Percentiles rank a stretch among this genome's conserved stretches.
phyloP scores from a whole-genome alignment of 2,797 vertebrate species.

The Clarias laeviceps region DNA sequence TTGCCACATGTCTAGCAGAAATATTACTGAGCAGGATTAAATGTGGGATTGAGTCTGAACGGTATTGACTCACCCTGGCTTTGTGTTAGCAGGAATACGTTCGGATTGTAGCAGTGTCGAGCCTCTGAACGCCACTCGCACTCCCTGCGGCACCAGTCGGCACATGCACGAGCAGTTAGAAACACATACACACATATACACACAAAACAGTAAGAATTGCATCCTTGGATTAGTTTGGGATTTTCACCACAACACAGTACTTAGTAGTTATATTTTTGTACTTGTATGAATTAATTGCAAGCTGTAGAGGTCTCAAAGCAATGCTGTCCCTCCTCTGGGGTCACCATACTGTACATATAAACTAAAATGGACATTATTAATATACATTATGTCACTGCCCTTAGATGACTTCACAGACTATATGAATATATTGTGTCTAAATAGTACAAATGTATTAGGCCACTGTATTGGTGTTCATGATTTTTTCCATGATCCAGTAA shows the following conservation, averaged over 20 bases:
- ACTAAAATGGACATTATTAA: neutral
- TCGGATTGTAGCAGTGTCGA: constrained; percentile 96
- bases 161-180: constrained; percentile 40
- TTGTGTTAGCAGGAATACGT: constrained; percentile 96
- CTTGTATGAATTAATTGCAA: neutral
- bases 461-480: too few relatives aligned
- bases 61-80: constrained; percentile 51
- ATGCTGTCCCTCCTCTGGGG: neutral
- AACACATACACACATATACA: constrained; percentile 5
- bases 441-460: neutral
- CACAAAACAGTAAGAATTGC: neutral
- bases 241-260: neutral
- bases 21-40: neutral
- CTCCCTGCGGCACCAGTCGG: constrained; percentile 37
- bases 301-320: neutral
- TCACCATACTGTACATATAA: neutral
- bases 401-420: neutral
- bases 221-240: neutral
- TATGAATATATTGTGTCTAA: neutral
- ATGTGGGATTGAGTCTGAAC: neutral
- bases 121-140: constrained; percentile 85
- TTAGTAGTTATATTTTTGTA: too few relatives aligned
- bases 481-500: too few relatives aligned
- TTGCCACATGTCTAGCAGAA: neutral
- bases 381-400: neutral